These are phyloP conservation scores for Alexandromys fortis DNA, from an alignment of 2,113 vertebrate genomes.

Conservation along the genomic window DNA sequence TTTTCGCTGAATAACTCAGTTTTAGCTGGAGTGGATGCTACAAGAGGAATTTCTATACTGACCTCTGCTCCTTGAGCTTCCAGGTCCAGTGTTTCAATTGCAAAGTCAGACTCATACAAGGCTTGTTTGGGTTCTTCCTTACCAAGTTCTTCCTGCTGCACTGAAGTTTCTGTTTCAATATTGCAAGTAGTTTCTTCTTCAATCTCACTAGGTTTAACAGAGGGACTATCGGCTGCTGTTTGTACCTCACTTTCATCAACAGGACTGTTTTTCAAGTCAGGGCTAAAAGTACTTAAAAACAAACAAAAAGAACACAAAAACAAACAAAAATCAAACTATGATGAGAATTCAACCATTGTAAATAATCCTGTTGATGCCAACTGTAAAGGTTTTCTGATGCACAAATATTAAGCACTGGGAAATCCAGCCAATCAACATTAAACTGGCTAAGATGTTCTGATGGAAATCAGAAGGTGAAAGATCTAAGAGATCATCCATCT, in stretches of 20 bases:
- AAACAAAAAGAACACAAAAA: constrained; percentile 80
- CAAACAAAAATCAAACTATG: constrained; percentile 85
- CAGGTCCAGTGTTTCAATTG: constrained; percentile 19
- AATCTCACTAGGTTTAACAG: constrained; percentile 81
- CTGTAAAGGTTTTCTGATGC: constrained; percentile 65
- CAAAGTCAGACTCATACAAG: constrained; percentile 4
- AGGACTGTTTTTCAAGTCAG: constrained; percentile 82
- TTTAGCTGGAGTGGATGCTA: not conserved
- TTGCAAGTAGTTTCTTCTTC: constrained; percentile 73
- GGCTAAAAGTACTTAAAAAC: constrained; percentile 86
- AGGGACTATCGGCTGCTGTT: constrained; percentile 78
- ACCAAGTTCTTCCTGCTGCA: constrained; percentile 23
- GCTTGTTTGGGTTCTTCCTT: constrained; percentile 54
- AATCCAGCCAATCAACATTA: constrained; percentile 54
- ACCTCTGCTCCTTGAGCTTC: not conserved
- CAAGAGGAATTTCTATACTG: constrained; percentile 45
- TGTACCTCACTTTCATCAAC: constrained; percentile 84
- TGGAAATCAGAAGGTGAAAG: constrained; percentile 26
- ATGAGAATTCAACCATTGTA: constrained; percentile 81
- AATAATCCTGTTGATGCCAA: constrained; percentile 69
- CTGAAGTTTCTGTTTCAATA: constrained; percentile 50
- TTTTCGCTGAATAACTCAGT: not conserved
- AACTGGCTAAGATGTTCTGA: not conserved
- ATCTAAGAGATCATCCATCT: constrained; percentile 38
- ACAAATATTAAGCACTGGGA: constrained; percentile 67